Base-by-base conservation (phyloP, 2,888 invertebrate genomes). In the Apamea sordens region DNA sequence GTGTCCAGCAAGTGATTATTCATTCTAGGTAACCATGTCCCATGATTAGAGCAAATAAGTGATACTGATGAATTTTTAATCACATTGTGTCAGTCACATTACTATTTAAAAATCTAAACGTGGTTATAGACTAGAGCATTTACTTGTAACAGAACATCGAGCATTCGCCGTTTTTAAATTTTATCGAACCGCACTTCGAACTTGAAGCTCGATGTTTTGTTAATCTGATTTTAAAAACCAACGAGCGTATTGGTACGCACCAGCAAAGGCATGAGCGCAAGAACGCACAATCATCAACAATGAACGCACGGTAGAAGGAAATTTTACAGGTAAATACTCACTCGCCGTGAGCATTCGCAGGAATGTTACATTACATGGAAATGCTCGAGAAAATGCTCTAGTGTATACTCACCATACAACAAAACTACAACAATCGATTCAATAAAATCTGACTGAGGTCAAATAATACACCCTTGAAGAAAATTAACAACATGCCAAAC, bases 401-500 rank as follows among this genome's bases (percentile, higher is more conserved):
- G 56, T 59, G 10, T n/a, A 56, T 56, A 56, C 24, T n/a, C n/a
- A 59, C 56, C 56, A 11, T 56, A n/a, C n/a, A n/a, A 73, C 59
- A 21, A 64, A 80, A 47, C n/a, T 67, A 44, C 28, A n/a, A 63
- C n/a, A 41, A 41, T 67, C 5, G 69, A 47, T n/a, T 71, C 36
- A 76, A 76, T 64, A 44, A 71, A 70, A 67, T 53, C 64, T 68
- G 67, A 63, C 10, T 11, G 15, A 65, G 47, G 69, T 77, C 50
- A 73, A 75, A 68, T 50, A 75, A 76, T 50, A 61, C 44, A 79
- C 71, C 81, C 74, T 59, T 82, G 65, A 78, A 77, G 63, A 67
- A 75, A 76, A 77, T 73, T 56, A 78, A 75, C 67, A 77, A 76
- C 80, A 89, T 85, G 79, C 89, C 80, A 83, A 83, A 80, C 69